Conservation (phyloP, 2,113 vertebrate genomes). For the Eretmochelys imbricata region DNA sequence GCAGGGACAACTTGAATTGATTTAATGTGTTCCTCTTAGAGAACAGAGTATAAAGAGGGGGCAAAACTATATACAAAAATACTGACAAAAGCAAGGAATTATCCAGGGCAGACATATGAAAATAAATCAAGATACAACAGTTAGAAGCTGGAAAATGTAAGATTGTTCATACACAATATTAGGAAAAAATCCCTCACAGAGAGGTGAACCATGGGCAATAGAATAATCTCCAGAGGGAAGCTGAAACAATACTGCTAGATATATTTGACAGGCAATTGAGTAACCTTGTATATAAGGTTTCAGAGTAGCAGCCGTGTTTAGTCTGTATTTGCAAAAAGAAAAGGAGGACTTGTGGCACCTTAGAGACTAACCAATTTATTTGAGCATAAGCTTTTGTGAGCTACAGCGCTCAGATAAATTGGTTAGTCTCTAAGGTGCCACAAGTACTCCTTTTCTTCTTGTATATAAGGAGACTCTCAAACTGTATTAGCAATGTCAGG, state of each 20-base stretch:
- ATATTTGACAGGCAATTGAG: rapidly evolving
- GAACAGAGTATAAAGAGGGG: background rate
- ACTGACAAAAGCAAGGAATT: background rate
- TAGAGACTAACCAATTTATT: too few species aligned
- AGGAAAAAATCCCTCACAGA: slow-evolving; percentile 2
- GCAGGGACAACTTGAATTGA: background rate
- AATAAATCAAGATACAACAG: background rate
- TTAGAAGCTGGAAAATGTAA: background rate
- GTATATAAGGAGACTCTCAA: background rate
- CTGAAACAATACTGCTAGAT: rapidly evolving
- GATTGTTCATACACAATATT: background rate
- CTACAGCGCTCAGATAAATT: too few species aligned
- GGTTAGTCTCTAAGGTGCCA: too few species aligned
- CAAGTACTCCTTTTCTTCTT: too few species aligned
- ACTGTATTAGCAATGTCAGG: background rate
- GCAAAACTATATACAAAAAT: background rate
- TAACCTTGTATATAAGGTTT: background rate
- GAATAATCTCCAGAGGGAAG: background rate
- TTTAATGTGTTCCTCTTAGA: background rate
- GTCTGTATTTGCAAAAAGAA: too few species aligned
- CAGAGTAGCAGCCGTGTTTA: too few species aligned
- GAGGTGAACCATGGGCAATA: background rate
- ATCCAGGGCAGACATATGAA: background rate
- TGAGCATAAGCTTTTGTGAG: too few species aligned
- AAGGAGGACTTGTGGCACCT: too few species aligned